Evolutionary conservation across 2,888 invertebrate species (phyloP).

Genomic region (Eledona agricola): DNA sequence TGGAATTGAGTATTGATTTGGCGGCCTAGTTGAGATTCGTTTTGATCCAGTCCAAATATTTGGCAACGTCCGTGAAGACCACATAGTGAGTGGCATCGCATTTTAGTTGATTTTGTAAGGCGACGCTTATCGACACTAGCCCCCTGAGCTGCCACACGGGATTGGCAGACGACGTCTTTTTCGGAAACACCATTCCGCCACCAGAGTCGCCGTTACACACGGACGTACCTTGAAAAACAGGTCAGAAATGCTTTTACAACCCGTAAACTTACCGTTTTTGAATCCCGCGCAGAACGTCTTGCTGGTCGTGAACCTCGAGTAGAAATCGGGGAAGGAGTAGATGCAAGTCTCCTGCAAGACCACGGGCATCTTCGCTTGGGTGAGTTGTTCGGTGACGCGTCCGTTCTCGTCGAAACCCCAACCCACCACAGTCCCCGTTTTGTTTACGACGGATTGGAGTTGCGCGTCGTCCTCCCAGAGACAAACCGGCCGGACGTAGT

Average conservation of each 20-base stretch:
- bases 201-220: slow-evolving; percentile 66
- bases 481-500: slow-evolving; percentile 58
- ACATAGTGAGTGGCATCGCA: slow-evolving; percentile 55
- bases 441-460: slow-evolving; percentile 46
- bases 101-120: slow-evolving; percentile 65
- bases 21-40: slow-evolving; percentile 13
- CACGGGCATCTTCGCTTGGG: slow-evolving; percentile 69
- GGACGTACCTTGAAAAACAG: slow-evolving; percentile 65
- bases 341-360: slow-evolving; percentile 70
- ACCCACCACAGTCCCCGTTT: slow-evolving; percentile 57
- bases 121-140: slow-evolving; percentile 68
- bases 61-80: slow-evolving; percentile 30
- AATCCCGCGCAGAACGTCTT: slow-evolving; percentile 65
- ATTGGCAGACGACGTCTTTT: slow-evolving; percentile 44
- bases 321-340: slow-evolving; percentile 70
- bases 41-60: slow-evolving; percentile 31
- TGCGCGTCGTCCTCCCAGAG: slow-evolving; percentile 52
- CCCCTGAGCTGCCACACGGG: slow-evolving; percentile 60
- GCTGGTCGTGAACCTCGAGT: slow-evolving; percentile 67
- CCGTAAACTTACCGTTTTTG: slow-evolving; percentile 65
- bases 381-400: slow-evolving; percentile 67
- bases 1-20: too few species aligned
- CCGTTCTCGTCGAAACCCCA: slow-evolving; percentile 70
- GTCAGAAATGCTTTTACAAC: slow-evolving; percentile 56
- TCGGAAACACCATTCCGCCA: slow-evolving; percentile 59